Evolutionary conservation across 2,888 invertebrate genomes (phyloP).

Genomic region (Scaptomyza polygonia): DNA sequence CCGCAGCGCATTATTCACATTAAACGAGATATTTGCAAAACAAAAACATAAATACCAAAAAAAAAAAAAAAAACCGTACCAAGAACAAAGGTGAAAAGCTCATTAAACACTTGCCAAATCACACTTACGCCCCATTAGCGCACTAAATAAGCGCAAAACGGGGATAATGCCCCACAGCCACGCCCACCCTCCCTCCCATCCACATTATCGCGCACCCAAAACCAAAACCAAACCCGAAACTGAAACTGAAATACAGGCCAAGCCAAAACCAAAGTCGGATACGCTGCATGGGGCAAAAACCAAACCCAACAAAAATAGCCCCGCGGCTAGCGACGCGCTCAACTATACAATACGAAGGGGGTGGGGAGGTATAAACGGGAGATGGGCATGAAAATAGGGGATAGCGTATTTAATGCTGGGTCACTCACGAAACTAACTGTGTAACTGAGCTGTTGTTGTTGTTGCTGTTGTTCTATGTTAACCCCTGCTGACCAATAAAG

Average conservation of each 20-base stretch:
- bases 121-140: slow-evolving; percentile 75
- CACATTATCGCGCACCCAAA: slow-evolving; percentile 8
- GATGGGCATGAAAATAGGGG: slow-evolving; percentile 33
- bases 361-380: neutral
- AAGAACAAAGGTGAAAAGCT: slow-evolving; percentile 62
- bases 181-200: slow-evolving; percentile 3
- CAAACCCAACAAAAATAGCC: slow-evolving; percentile 67
- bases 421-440: slow-evolving; percentile 69
- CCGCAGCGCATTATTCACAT: slow-evolving; percentile 36
- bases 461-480: slow-evolving; percentile 48
- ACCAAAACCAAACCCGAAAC: slow-evolving; percentile 30
- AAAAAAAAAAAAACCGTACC: neutral
- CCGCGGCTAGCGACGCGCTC: slow-evolving; percentile 60
- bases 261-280: slow-evolving; percentile 36
- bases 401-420: slow-evolving; percentile 66
- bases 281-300: slow-evolving; percentile 42
- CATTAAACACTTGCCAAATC: slow-evolving; percentile 76
- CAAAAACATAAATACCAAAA: neutral
- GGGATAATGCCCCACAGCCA: slow-evolving; percentile 28
- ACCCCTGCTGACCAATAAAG: slow-evolving; percentile 79
- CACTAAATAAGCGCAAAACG: slow-evolving; percentile 73
- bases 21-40: neutral
- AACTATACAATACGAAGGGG: slow-evolving; percentile 27
- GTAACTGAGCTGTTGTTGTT: slow-evolving; percentile 26
- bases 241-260: slow-evolving; percentile 36